Base-by-base conservation (phyloP, 92 coral and sea anemone genomes). In the Montipora capitata region DNA sequence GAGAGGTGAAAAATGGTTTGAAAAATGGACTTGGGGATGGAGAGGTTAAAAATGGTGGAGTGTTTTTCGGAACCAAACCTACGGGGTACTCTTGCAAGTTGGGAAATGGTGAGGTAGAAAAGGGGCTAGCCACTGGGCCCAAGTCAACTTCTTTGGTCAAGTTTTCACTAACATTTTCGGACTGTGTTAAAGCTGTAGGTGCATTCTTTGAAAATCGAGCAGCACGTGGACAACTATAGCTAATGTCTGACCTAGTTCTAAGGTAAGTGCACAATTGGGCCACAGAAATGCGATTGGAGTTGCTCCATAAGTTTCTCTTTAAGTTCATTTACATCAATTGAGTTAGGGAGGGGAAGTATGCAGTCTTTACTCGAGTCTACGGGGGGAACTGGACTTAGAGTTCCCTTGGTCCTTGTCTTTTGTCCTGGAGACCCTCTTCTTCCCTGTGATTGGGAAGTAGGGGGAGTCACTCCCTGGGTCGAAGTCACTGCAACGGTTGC, bases 41-140 rank as follows among this genome's bases (percentile, higher is more conserved):
- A 93, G 14, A 85, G 84, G 41, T 89, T 93, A 59, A 85, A 85
- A 10, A 93, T 89, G 10, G 89, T 90, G 56, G 52, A 40, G 91
- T 80, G 76, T 93, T 91, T 45, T 90, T 93, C 15, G 96, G 96
- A 0, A 93, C 94, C 7, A 93, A 35, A 67, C 92, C 96, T n/a
- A 91, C 78, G 1, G 94, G 96, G 0, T 86, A 82, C 7, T 81
- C 82, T 56, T 92, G 95, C n/a, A 92, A 92, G 56, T 85, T 92
- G 10, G 82, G 78, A 12, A 92, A 68, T 2, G 93, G 92, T 3
- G 93, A 90, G 0, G 35, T 20, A 9, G 48, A 12, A 51, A 89
- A 89, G 12, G 95, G 90, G 27, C 93, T 90, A 49, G 95, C 90
- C 5, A 92, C 93, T 44, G 90, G 65, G 0, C 93, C 92, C 18